These are phyloP conservation scores for Hippocampus kuda DNA, from an alignment of 2,797 vertebrate species.

Conservation along the genomic window DNA sequence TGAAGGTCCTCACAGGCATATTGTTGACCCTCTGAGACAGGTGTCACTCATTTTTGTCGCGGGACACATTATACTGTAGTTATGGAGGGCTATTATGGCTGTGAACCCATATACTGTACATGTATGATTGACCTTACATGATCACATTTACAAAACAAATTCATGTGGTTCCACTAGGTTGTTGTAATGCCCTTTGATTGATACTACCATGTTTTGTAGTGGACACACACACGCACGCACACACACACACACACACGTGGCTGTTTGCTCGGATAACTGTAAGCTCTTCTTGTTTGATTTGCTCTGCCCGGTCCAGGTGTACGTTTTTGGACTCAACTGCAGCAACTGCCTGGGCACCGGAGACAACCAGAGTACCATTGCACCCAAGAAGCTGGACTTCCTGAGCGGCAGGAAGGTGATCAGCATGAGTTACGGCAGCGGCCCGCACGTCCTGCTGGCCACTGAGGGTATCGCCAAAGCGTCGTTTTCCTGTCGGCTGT, in stretches of 20 bases:
- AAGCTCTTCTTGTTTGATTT: background rate
- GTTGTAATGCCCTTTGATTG: too few relatives aligned
- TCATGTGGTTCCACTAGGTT: too few relatives aligned
- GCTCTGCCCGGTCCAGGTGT: constrained; percentile 68
- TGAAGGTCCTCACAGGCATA: too few relatives aligned
- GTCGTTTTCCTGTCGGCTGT: background rate
- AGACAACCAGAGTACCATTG: constrained; percentile 86
- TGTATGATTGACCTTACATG: too few relatives aligned
- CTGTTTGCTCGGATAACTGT: background rate
- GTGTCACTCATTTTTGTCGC: too few relatives aligned
- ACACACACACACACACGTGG: background rate
- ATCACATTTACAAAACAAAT: too few relatives aligned
- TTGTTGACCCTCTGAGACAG: too few relatives aligned
- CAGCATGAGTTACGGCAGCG: constrained; percentile 88
- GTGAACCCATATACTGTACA: too few relatives aligned
- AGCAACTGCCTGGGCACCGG: constrained; percentile 93
- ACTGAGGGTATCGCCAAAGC: constrained; percentile 75
- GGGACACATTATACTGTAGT: too few relatives aligned
- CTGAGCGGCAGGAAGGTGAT: constrained; percentile 87
- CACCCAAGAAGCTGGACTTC: constrained; percentile 85
- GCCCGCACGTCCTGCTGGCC: constrained; percentile 85
- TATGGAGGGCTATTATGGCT: too few relatives aligned
- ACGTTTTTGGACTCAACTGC: constrained; percentile 88
- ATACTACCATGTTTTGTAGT: too few relatives aligned
- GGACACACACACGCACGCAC: too few relatives aligned